These are phyloP conservation scores for Pelochelys cantorii DNA, from an alignment of 2,797 vertebrate species.

Conservation along the genomic window DNA sequence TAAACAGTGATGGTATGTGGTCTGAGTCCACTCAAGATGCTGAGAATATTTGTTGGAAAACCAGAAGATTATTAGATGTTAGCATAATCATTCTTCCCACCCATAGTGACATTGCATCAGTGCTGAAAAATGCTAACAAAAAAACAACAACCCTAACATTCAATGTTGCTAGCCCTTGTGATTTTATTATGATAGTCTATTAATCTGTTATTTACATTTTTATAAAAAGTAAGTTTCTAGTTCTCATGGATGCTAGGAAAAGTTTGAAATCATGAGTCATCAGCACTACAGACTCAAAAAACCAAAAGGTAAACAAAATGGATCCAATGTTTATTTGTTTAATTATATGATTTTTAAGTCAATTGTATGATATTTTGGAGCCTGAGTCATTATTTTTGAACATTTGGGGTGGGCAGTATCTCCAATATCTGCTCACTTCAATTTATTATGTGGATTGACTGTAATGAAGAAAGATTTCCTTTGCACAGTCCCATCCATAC, in stretches of 20 bases:
- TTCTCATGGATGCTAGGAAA: neutral
- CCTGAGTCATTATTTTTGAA: neutral
- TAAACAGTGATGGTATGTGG: conserved; percentile 55
- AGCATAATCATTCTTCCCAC: neutral
- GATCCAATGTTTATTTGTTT: too few relatives aligned
- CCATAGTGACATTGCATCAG: neutral
- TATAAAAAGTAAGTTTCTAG: neutral
- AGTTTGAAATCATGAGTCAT: neutral
- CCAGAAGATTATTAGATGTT: neutral
- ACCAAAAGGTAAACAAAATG: neutral
- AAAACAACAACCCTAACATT: neutral
- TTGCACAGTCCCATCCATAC: neutral
- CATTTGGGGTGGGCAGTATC: neutral
- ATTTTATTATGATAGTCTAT: neutral
- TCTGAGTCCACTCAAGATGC: conserved; percentile 51
- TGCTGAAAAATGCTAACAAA: neutral
- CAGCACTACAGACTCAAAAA: neutral
- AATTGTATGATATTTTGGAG: neutral
- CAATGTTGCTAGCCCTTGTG: neutral
- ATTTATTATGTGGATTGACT: neutral
- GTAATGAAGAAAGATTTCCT: neutral
- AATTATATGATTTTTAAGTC: too few relatives aligned
- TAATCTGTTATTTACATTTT: neutral
- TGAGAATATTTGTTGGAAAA: neutral
- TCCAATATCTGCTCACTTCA: neutral